Conservation (phyloP, 2,888 invertebrate species). For the Zhuqinia jingwanae region DNA sequence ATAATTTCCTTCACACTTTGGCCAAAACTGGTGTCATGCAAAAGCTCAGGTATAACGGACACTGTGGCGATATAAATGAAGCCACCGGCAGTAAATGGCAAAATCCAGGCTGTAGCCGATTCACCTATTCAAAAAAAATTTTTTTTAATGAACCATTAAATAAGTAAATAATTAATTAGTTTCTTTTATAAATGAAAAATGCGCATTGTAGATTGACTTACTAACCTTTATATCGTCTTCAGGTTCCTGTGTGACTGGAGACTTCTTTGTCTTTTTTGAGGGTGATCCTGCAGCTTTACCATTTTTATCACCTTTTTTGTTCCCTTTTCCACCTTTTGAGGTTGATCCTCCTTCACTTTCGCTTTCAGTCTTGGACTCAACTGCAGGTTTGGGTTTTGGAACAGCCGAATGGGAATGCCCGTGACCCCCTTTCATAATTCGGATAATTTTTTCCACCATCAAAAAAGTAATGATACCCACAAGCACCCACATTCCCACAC, state of each 20-base stretch:
- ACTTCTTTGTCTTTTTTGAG: no score
- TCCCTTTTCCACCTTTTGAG: constrained; percentile 77
- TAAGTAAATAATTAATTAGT: not conserved
- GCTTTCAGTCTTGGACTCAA: constrained; percentile 65
- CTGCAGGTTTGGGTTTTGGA: not conserved
- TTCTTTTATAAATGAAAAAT: no score
- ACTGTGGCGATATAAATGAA: constrained; percentile 99
- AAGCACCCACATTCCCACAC: constrained; percentile 96
- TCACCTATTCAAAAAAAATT: constrained; percentile 82
- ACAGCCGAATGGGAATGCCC: constrained; percentile 83
- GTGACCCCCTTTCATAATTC: constrained; percentile 92
- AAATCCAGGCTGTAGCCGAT: constrained; percentile 91
- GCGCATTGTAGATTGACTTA: constrained; percentile 71
- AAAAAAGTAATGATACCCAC: constrained; percentile 96
- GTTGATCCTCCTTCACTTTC: constrained; percentile 79
- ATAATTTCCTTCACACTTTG: constrained; percentile 96
- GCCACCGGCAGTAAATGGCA: constrained; percentile 99
- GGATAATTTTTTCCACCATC: constrained; percentile 95
- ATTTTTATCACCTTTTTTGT: no score
- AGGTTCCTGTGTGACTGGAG: no score
- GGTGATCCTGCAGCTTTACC: no score
- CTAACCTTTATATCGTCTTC: no score
- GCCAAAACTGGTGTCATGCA: constrained; percentile 92
- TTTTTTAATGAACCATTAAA: not conserved
- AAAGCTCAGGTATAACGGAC: constrained; percentile 97